Conservation (phyloP, 2,113 vertebrate species). For the Microcebus lehilahytsara region DNA sequence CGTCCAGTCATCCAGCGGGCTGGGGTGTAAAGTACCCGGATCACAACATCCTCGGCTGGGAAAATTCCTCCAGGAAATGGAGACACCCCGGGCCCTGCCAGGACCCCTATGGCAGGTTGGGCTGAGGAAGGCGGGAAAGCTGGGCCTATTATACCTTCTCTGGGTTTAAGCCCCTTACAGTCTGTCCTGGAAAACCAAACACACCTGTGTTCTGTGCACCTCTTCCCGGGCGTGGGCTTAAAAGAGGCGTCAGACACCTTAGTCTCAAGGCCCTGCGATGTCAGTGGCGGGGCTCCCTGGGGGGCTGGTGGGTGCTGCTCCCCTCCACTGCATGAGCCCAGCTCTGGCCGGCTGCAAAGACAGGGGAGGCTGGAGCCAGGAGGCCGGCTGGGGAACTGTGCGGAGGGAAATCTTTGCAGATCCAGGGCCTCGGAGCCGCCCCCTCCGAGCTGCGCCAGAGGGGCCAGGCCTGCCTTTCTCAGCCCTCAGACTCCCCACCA, state of each 20-base stretch:
- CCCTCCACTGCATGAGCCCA: not conserved
- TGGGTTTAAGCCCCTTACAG: not conserved
- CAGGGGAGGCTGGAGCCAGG: not conserved
- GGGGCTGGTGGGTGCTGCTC: not conserved
- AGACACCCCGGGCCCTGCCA: accelerated
- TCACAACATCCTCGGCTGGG: not conserved
- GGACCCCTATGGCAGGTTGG: not conserved
- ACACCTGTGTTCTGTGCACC: not conserved
- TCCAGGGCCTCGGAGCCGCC: not conserved
- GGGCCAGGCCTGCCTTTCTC: not conserved
- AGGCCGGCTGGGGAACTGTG: no score
- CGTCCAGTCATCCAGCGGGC: accelerated
- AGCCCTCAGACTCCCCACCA: slow-evolving; percentile 30
- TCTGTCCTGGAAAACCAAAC: not conserved
- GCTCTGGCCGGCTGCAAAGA: not conserved
- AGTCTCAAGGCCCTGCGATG: not conserved
- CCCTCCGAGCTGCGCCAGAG: not conserved
- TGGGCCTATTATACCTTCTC: accelerated
- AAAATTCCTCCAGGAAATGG: not conserved
- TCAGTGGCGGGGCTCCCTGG: not conserved
- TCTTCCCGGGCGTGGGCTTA: not conserved
- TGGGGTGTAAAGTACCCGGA: not conserved
- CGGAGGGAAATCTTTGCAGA: not conserved
- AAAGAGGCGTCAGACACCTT: not conserved
- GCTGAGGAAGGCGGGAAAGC: not conserved